Percentiles rank a stretch among this genome's conserved stretches.
phyloP scores from a whole-genome alignment of 2,113 vertebrate genomes.

The Pseudopodoces humilis region DNA sequence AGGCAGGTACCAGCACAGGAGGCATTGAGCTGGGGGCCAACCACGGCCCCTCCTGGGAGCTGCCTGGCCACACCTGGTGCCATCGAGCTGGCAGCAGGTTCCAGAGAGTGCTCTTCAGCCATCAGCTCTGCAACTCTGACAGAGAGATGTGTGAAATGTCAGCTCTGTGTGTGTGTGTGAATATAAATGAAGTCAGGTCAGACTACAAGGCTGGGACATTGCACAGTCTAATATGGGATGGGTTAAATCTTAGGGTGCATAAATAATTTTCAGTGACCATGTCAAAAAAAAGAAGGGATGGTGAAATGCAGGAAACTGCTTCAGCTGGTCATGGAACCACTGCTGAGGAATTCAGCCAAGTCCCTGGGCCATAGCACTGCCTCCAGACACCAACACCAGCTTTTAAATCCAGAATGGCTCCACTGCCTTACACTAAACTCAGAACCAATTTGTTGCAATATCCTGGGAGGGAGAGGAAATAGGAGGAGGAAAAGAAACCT shows the following conservation, averaged over 20 bases:
- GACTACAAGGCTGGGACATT: not conserved
- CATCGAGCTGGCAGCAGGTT: not conserved
- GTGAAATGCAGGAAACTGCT: not conserved
- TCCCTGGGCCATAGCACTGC: not conserved
- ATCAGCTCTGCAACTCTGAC: not conserved
- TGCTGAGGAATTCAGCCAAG: not conserved
- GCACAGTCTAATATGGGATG: not conserved
- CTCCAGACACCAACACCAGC: not conserved
- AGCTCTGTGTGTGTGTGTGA: not conserved
- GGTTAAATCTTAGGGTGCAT: not conserved
- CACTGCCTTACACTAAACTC: not conserved
- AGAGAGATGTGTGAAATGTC: not conserved
- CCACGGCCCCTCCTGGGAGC: not conserved
- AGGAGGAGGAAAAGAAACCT: not conserved
- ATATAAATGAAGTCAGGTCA: not conserved
- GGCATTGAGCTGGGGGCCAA: not conserved
- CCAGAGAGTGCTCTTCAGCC: not conserved
- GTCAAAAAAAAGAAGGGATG: not conserved
- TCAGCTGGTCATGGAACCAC: not conserved
- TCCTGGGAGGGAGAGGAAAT: not conserved
- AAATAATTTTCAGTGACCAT: not conserved
- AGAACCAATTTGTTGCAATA: not conserved
- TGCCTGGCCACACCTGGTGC: not conserved
- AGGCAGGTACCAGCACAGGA: not conserved
- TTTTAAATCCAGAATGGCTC: not conserved